phyloP scores from a whole-genome alignment of 2,888 invertebrate genomes.

The Nasonia oneida region DNA sequence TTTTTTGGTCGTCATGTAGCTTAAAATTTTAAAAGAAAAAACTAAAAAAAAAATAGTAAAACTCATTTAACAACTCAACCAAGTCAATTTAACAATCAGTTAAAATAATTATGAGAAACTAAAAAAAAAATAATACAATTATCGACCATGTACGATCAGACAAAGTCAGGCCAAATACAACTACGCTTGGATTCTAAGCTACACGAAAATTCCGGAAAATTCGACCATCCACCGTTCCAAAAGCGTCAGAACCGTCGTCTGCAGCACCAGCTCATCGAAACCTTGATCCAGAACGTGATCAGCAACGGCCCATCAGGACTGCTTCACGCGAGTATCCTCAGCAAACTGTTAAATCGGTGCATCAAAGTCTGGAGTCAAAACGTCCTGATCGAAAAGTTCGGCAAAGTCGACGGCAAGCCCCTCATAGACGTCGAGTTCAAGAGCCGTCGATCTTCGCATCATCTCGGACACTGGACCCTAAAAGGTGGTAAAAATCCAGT shows the following conservation, averaged over 20 bases:
- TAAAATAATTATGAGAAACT: too few relatives aligned
- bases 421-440: constrained; percentile 21
- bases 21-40: background rate
- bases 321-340: background rate
- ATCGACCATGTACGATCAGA: background rate
- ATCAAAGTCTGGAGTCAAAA: constrained; percentile 29
- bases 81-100: too few relatives aligned
- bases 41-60: constrained; percentile 11
- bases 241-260: background rate
- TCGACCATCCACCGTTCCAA: background rate
- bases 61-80: background rate
- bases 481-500: constrained; percentile 16
- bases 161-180: background rate
- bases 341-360: constrained; percentile 14
- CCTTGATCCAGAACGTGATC: background rate
- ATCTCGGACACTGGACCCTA: constrained; percentile 43
- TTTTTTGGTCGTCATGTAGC: background rate
- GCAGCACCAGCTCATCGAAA: background rate
- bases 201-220: background rate
- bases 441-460: background rate
- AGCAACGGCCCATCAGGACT: constrained; percentile 23
- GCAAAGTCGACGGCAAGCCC: background rate
- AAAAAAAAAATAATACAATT: background rate
- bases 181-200: background rate
- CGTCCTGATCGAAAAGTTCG: background rate